Base-by-base conservation (phyloP, 1,140 invertebrate species). In the Mizuhopecten yessoensis region DNA sequence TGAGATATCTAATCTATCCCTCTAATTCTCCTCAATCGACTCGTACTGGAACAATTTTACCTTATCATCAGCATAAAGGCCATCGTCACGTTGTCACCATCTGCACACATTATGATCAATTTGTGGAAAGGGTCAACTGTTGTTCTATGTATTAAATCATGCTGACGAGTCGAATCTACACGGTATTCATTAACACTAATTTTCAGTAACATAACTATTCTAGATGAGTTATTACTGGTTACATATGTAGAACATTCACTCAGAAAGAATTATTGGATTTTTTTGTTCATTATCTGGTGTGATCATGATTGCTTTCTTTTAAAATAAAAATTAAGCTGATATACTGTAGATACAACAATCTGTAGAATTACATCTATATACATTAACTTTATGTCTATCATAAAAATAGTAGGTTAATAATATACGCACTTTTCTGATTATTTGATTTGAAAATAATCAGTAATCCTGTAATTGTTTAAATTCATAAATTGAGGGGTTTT, bases 61-160 rank as follows among this genome's bases (percentile, higher is more conserved):
- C 23, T 75, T 75, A 75, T 75, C 57, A 75, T 17, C 17, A n/a
- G 29, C 57, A 75, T 29, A 75, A 29, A 75, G 57, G 57, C 57
- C 57, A 75, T 75, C 57, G 57, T 75, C 57, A 75, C 57, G 9
- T 29, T n/a, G 17, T 29, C 17, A 75, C 57, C 57, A 75, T 75
- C 57, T 75, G 57, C 57, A 75, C 57, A 29, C 57, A 75, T 75
- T 75, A 75, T 75, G 57, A n/a, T n/a, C 57, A 75, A 75, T 75
- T 75, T 75, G n/a, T 75, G 23, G 29, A 75, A 75, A 75, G n/a
- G 57, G 57, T 75, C 57, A 75, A 75, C 57, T 29, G n/a, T 13
- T 75, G 57, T 29, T 29, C 20, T 75, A 9, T 5, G 5, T 17
- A 75, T 75, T 75, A 75, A 75, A 45, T 17, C 23, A n/a, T 75